These are phyloP conservation scores for Armadillidium nasatum DNA, from an alignment of 1,140 invertebrate species.

Conservation along the genomic window DNA sequence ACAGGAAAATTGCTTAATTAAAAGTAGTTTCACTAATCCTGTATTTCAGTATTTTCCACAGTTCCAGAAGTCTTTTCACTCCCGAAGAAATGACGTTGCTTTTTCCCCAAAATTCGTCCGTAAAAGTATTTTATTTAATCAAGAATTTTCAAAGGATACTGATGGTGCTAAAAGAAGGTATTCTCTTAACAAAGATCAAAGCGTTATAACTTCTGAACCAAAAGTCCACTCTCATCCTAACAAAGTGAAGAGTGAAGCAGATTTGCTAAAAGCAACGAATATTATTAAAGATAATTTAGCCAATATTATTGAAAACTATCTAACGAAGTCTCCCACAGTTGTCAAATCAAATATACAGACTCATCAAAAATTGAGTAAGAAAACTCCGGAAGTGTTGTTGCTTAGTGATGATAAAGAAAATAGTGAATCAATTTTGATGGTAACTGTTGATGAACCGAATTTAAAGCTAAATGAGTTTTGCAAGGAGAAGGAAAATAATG, in stretches of 20 bases:
- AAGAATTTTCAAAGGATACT: not conserved
- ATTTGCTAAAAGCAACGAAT: constrained; percentile 37
- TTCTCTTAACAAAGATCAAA: constrained; percentile 2
- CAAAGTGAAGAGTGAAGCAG: constrained; percentile 38
- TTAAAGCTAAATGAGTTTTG: not conserved
- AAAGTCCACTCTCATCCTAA: constrained; percentile 24
- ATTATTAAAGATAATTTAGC: constrained; percentile 43
- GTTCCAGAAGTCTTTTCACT: not conserved
- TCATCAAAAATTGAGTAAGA: not conserved
- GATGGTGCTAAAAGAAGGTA: not conserved
- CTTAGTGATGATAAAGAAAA: not conserved
- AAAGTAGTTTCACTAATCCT: not conserved
- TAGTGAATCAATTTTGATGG: constrained; percentile 1
- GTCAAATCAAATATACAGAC: not conserved
- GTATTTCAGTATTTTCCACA: not conserved
- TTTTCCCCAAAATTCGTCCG: not conserved
- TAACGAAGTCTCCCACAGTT: constrained; percentile 9
- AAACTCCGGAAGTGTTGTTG: not conserved
- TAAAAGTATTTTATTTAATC: too few species aligned
- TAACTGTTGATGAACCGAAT: not conserved
- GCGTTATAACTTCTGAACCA: constrained; percentile 31
- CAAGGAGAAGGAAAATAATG: not conserved
- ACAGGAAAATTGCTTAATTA: not conserved
- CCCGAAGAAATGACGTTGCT: not conserved
- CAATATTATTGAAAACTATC: constrained; percentile 42